Evolutionary conservation across 2,888 invertebrate genomes (phyloP), one percentile per base, ranked within the genome.

Genomic region (Pristionchus exspectatus): DNA sequence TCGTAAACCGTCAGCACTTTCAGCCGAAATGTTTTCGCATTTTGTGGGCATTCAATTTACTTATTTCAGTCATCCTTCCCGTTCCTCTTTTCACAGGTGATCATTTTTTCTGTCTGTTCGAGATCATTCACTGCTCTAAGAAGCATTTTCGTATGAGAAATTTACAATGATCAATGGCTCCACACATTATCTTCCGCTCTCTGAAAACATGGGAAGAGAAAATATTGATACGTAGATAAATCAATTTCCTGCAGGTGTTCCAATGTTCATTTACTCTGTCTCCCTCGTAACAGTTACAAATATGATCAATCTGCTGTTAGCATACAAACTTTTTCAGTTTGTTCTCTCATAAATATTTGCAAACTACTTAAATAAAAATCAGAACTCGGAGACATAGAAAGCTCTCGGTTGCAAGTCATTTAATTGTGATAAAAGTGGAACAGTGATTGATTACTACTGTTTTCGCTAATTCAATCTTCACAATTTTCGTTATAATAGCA

Each of bases 11-110:
- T 69, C 27, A 4, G 38, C 38, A n/a, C 14, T 74, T 33, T 74
- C 30, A 72, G 33, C 18, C 38, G 33, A 72, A 12, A 33, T 33
- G 21, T 18, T 38, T 72, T 33, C 66, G 10, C 12, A 66, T 66
- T 27, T 27, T 66, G 12, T 12, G 66, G 24, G 66, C 21, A 16
- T 1, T 33, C 2, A 30, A 2, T 21, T 30, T 69, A 21, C 30
- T 69, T 1, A 12, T 33, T 16, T 69, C 30, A 2, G 16, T 69
- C 14, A 30, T 69, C 69, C 30, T 69, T 30, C 30, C 69, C 69
- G 14, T 18, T 16, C 69, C 69, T 69, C 16, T 77, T 44, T 77
- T 77, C 27, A 44, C 74, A 69, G 30, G 69, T 77, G 74, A 74
- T 33, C n/a, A n/a, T 72, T 33, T 16, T 77, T 4, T 33, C 5